These are phyloP conservation scores for Eudemis profundana DNA, from an alignment of 2,888 invertebrate genomes.

Conservation along the genomic window DNA sequence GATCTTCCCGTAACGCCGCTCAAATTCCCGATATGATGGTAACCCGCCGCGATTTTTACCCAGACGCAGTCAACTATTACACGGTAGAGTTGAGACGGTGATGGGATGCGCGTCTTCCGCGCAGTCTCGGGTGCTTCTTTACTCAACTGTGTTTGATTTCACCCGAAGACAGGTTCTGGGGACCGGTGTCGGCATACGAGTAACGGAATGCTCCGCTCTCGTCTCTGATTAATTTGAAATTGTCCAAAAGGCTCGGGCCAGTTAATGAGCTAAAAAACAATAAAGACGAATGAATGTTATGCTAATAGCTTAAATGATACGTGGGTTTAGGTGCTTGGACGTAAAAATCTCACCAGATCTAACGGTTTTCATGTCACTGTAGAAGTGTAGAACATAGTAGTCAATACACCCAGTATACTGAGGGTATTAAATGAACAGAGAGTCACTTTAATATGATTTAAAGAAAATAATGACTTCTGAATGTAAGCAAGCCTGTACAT, in stretches of 20 bases:
- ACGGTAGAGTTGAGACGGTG: slow-evolving; percentile 71
- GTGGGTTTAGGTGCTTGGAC: slow-evolving; percentile 12
- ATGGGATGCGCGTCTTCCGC: slow-evolving; percentile 62
- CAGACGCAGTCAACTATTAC: slow-evolving; percentile 73
- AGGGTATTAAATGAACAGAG: slow-evolving; percentile 8
- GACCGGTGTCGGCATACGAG: slow-evolving; percentile 44
- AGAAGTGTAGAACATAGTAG: slow-evolving; percentile 8
- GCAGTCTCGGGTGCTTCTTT: slow-evolving; percentile 60
- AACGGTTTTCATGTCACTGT: slow-evolving; percentile 22
- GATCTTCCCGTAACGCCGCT: slow-evolving; percentile 21
- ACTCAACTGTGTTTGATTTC: slow-evolving; percentile 69
- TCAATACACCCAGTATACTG: too few species aligned
- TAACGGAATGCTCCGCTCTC: slow-evolving; percentile 39
- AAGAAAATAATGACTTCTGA: background rate
- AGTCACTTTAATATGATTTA: background rate
- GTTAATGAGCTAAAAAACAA: slow-evolving; percentile 32
- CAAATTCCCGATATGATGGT: slow-evolving; percentile 34
- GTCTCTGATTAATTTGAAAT: slow-evolving; percentile 42
- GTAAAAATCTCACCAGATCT: slow-evolving; percentile 11
- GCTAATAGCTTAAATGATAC: slow-evolving; percentile 24
- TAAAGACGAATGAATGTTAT: slow-evolving; percentile 27
- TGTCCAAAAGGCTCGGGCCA: slow-evolving; percentile 35
- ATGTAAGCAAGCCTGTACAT: slow-evolving; percentile 6
- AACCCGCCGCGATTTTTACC: slow-evolving; percentile 66
- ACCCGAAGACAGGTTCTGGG: slow-evolving; percentile 65